A percentile compares a stretch with the other conserved stretches of the same genome.
phyloP scores from a whole-genome alignment of 2,888 invertebrate species.

The Ethmia dodecea region DNA sequence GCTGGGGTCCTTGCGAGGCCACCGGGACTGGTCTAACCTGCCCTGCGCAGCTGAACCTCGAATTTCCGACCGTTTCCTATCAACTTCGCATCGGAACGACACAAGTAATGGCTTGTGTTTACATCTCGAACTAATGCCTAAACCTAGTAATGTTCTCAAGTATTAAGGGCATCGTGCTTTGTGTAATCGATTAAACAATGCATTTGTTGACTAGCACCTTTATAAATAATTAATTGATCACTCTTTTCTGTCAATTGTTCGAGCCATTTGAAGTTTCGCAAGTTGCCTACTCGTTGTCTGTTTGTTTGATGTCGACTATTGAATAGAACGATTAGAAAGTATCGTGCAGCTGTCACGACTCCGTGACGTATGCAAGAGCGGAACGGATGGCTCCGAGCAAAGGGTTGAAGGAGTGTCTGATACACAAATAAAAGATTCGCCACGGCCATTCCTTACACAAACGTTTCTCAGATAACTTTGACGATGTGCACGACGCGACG shows the following conservation, averaged over 20 bases:
- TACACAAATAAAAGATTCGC: conserved; percentile 66
- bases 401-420: conserved; percentile 63
- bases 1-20: conserved; percentile 76
- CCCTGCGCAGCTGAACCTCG: conserved; percentile 70
- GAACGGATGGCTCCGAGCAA: conserved; percentile 63
- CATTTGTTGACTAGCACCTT: conserved; percentile 38
- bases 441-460: conserved; percentile 49
- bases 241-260: conserved; percentile 57
- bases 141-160: conserved; percentile 13
- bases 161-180: conserved; percentile 26
- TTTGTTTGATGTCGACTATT: conserved; percentile 57
- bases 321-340: conserved; percentile 72
- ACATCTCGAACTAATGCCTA: conserved; percentile 28
- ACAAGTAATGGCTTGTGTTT: conserved; percentile 42
- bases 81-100: conserved; percentile 50
- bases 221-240: conserved; percentile 62
- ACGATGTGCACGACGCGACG: conserved; percentile 18
- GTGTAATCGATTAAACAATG: conserved; percentile 37
- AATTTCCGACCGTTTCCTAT: conserved; percentile 72
- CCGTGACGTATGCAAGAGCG: conserved; percentile 69
- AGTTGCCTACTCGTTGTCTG: conserved; percentile 52
- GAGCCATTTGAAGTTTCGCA: conserved; percentile 59
- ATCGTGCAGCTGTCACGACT: conserved; percentile 69
- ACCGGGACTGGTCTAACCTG: conserved; percentile 77
- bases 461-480: conserved; percentile 39